A percentile compares a stretch with the other conserved stretches of the same genome.
These are phyloP conservation scores for Triplophysa rosa DNA, from an alignment of 2,113 vertebrate species.

Conservation along the genomic window DNA sequence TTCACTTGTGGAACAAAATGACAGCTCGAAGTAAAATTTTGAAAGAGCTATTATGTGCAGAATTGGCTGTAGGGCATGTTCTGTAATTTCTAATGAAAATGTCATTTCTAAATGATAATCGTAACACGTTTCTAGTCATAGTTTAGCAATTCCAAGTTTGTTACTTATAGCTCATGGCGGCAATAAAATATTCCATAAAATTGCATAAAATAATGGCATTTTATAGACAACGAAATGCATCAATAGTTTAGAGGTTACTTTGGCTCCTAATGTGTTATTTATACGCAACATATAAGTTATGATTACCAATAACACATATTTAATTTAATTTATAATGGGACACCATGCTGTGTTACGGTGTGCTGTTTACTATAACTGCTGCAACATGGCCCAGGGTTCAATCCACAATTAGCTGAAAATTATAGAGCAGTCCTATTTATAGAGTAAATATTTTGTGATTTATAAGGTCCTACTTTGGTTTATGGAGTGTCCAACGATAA, in stretches of 20 bases:
- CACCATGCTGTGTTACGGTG: too few relatives aligned
- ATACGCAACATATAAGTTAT: not conserved
- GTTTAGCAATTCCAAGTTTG: not conserved
- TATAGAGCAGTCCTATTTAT: not conserved
- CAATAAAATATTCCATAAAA: not conserved
- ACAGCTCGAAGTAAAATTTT: constrained; percentile 1
- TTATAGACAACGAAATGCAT: too few relatives aligned
- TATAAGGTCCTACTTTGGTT: too few relatives aligned
- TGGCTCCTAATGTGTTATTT: not conserved
- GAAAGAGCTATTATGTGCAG: not conserved
- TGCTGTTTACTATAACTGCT: not conserved
- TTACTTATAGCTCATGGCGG: not conserved
- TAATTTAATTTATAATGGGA: too few relatives aligned
- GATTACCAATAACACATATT: not conserved
- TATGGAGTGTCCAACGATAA: too few relatives aligned
- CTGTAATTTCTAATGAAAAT: constrained; percentile 14
- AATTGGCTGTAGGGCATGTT: not conserved
- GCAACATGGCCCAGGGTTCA: not conserved
- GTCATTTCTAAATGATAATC: not conserved
- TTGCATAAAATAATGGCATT: too few relatives aligned
- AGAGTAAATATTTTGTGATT: too few relatives aligned
- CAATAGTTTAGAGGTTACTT: not conserved
- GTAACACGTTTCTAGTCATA: not conserved
- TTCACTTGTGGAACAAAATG: constrained; percentile 19
- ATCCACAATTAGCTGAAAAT: not conserved